These are phyloP conservation scores for Calameuta idolon DNA, from an alignment of 2,888 invertebrate genomes.

Conservation along the genomic window DNA sequence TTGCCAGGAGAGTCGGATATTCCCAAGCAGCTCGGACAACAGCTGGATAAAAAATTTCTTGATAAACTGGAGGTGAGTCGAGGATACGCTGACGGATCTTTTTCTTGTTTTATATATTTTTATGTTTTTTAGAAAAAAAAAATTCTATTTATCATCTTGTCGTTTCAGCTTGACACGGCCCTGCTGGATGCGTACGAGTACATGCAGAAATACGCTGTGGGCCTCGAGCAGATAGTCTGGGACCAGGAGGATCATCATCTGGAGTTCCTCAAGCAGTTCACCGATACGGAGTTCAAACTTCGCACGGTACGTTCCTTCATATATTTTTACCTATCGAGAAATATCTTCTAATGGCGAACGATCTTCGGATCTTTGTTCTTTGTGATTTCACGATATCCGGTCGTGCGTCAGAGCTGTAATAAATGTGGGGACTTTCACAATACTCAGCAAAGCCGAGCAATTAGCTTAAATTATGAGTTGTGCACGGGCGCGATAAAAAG, in stretches of 20 bases:
- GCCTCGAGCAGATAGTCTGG: conserved; percentile 74
- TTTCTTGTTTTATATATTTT: background rate
- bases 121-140: background rate
- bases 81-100: conserved; percentile 18
- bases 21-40: conserved; percentile 68
- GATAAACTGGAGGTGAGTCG: conserved; percentile 66
- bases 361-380: conserved; percentile 28
- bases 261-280: conserved; percentile 70
- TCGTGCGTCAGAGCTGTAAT: background rate
- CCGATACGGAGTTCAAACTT: conserved; percentile 72
- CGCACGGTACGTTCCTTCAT: conserved; percentile 67
- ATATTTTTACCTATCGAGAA: conserved; percentile 12
- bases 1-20: conserved; percentile 67
- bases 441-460: conserved; percentile 27
- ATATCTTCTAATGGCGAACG: conserved; percentile 24
- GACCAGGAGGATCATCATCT: conserved; percentile 71
- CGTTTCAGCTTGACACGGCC: conserved; percentile 68
- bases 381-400: conserved; percentile 7
- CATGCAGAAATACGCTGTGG: conserved; percentile 79
- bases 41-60: conserved; percentile 63
- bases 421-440: conserved; percentile 36
- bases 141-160: background rate
- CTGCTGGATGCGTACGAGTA: conserved; percentile 75
- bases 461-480: conserved; percentile 32
- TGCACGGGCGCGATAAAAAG: conserved; percentile 31